Base-by-base conservation (phyloP, 2,888 invertebrate species). In the Netelia inedita region DNA sequence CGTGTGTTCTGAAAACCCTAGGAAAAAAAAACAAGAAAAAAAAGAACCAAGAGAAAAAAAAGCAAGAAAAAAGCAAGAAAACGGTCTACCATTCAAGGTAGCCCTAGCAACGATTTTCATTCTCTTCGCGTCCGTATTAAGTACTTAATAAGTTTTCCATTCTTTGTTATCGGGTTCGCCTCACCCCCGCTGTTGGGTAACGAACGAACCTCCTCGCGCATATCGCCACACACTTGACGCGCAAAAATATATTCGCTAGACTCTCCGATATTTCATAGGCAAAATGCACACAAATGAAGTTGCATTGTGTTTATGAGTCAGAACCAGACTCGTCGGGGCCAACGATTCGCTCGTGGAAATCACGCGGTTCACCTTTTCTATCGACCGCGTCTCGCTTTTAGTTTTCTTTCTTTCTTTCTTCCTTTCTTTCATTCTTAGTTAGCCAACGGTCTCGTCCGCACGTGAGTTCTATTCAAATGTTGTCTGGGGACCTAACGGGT, bases 321-420 rank as follows among this genome's bases (percentile, higher is more conserved):
- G 68, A 41, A 16, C 66, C 63, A 74, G 76, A 68, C 66, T 68
- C 83, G 65, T 72, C 66, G 84, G 68, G 55, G 68, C 55, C 84
- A 19, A 23, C 68, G 73, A 80, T 80, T 84, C 73, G 84, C 80
- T 80, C 46, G 73, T 35, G 68, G 73, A 84, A 84, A 84, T 84
- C 80, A 68, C 76, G 80, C 84, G 80, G 80, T 43, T 28, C 68
- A 46, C 46, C 46, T 46, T 46, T 46, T 14, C 46, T 14, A 46
- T 46, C 46, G 57, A 57, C 21, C 19, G 10, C 19, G 19, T 57
- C 16, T 57, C 16, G 16, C 10, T 19, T 57, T 55, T 57, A n/a
- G n/a, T 57, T 57, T 10, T 57, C 10, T 63, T 55, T 21, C 61
- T 65, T 5, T 23, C 8, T 21, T 63, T 55, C 41, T 41, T 43